These are phyloP conservation scores for Thecocarcelia acutangulata DNA, from an alignment of 2,888 invertebrate species.

Conservation along the genomic window DNA sequence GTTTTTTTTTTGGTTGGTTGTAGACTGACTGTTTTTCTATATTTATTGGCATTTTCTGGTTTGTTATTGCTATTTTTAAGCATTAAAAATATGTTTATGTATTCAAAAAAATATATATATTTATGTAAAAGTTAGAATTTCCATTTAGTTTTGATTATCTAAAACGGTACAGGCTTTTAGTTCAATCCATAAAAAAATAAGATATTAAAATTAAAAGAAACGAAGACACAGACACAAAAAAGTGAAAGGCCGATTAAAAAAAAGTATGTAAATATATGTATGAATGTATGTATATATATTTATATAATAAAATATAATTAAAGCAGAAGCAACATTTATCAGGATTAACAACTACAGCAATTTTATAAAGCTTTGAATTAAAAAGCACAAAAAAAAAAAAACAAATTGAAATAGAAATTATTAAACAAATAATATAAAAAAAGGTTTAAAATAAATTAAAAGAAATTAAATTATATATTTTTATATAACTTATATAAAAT, in stretches of 20 bases:
- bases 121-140: slow-evolving; percentile 24
- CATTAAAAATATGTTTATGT: slow-evolving; percentile 26
- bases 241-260: no score
- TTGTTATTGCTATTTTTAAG: background rate
- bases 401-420: no score
- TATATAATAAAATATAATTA: background rate
- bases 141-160: slow-evolving; percentile 60
- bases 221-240: background rate
- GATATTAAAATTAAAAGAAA: slow-evolving; percentile 7
- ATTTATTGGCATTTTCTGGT: background rate
- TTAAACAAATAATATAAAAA: no score
- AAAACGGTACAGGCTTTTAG: slow-evolving; percentile 57
- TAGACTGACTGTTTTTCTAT: background rate
- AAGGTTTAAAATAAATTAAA: no score
- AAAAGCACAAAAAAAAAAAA: no score
- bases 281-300: no score
- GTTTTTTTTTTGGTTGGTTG: slow-evolving; percentile 10
- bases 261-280: no score
- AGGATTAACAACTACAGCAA: no score
- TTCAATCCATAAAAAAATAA: slow-evolving; percentile 61
- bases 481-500: no score
- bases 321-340: background rate
- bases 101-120: slow-evolving; percentile 36
- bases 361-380: no score
- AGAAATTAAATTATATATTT: no score